A percentile compares a stretch with the other conserved stretches of the same genome.
Conservation (phyloP, 2,797 vertebrate genomes). For the Aphelocoma californica region DNA sequence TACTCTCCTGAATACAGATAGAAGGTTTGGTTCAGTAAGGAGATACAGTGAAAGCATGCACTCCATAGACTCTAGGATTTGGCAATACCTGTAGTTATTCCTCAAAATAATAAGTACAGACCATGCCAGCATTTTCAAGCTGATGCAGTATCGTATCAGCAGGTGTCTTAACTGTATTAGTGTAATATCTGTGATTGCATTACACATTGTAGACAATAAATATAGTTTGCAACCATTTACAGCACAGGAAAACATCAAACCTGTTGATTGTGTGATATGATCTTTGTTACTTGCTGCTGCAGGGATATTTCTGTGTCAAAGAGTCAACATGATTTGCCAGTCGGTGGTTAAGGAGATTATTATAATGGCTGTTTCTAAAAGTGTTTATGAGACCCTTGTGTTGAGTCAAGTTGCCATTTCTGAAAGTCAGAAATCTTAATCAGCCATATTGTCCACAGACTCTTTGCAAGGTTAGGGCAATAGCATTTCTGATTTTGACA, state of each 20-base stretch:
- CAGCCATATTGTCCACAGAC: not conserved
- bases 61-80: not conserved
- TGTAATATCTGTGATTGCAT: not conserved
- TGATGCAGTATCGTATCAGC: not conserved
- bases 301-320: not conserved
- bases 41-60: not conserved
- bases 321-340: not conserved
- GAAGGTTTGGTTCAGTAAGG: not conserved
- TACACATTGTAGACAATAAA: not conserved
- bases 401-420: constrained; percentile 20
- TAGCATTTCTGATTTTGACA: not conserved
- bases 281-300: not conserved
- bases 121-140: not conserved
- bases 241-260: not conserved
- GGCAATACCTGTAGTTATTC: not conserved
- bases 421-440: constrained; percentile 21
- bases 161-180: not conserved
- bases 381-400: not conserved
- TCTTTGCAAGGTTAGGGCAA: not conserved
- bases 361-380: constrained; percentile 21
- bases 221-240: not conserved
- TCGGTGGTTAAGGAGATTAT: constrained; percentile 30
- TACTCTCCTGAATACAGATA: constrained; percentile 35
- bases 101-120: not conserved
- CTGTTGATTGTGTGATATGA: accelerated